Evolutionary conservation across 1,140 invertebrate species (phyloP), one percentile per base, ranked within the genome.

Genomic region (Macrosteles quadrilineatus): DNA sequence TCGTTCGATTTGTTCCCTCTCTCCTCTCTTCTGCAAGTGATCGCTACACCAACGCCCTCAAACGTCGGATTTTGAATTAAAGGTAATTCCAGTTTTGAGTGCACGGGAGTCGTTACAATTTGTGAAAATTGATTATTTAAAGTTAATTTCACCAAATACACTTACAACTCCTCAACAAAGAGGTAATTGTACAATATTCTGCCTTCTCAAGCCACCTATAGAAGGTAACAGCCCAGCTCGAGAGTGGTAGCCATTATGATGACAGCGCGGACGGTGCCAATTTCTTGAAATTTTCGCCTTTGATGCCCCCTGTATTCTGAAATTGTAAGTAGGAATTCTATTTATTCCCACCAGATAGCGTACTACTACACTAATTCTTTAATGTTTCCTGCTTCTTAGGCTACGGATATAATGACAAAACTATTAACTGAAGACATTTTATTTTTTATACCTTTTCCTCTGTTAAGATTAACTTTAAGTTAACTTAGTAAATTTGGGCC

Each of bases 201-300:
- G n/a, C n/a, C n/a, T n/a, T n/a, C n/a, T n/a, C n/a, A n/a, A n/a
- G n/a, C n/a, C n/a, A n/a, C n/a, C n/a, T n/a, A n/a, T n/a, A n/a
- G n/a, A n/a, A n/a, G n/a, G n/a, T n/a, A n/a, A 50, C 21, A 19
- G 36, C 36, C 62, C 53, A 27, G 21, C 25, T 55, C 62, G 36
- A 32, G 68, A 65, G 67, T n/a, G 47, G 55, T 43, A 55, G 71
- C 84, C 85, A 86, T 85, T 83, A 86, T 87, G 86, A 86, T 86
- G 85, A 84, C 87, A 87, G 87, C 87, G 87, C 87, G 86, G 84
- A 85, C 85, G 80, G 86, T 87, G 86, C 85, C 87, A 85, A 86
- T 86, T 87, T 86, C 82, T 77, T 80, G 85, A 86, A 87, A 86
- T 86, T 87, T 87, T 86, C 85, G 83, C 84, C 80, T 83, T 84